A percentile compares a stretch with the other conserved stretches of the same genome.
Conservation (phyloP, 1,140 invertebrate species). For the Holcopasites calliopsidis region DNA sequence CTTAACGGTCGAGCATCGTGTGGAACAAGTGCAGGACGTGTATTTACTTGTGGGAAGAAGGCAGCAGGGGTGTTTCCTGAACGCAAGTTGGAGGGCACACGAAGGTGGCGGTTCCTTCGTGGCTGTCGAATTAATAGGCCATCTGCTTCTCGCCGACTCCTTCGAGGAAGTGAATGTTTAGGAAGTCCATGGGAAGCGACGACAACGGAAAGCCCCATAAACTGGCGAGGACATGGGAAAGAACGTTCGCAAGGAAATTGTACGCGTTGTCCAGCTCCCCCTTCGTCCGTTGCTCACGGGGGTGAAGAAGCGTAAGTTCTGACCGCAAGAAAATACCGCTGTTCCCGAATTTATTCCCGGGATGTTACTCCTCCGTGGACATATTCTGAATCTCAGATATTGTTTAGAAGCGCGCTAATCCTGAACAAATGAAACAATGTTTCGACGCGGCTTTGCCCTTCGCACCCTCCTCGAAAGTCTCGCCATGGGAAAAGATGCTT, state of each 20-base stretch:
- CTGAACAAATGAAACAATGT: too few species aligned
- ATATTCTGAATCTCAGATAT: too few species aligned
- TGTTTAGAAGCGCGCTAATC: too few species aligned
- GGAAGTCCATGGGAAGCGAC: constrained; percentile 79
- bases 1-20: constrained; percentile 55
- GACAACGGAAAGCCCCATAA: constrained; percentile 79
- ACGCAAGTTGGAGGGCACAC: constrained; percentile 39
- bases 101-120: constrained; percentile 59
- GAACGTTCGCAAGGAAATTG: constrained; percentile 67
- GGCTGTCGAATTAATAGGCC: constrained; percentile 77
- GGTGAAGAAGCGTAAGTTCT: constrained; percentile 42
- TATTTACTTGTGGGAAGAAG: constrained; percentile 43
- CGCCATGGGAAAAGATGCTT: constrained; percentile 50
- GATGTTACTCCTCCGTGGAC: background rate
- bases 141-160: constrained; percentile 70
- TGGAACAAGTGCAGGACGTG: constrained; percentile 51
- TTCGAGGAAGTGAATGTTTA: constrained; percentile 80
- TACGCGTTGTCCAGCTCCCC: constrained; percentile 58
- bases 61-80: constrained; percentile 39
- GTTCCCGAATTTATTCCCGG: background rate
- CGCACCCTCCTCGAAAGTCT: constrained; percentile 21
- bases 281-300: constrained; percentile 40
- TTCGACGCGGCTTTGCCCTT: constrained; percentile 25
- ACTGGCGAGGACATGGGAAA: constrained; percentile 76
- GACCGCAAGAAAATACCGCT: background rate